Evolutionary conservation across 2,113 vertebrate genomes (phyloP), one percentile per base, ranked within the genome.

Genomic region (Triplophysa tibetana): DNA sequence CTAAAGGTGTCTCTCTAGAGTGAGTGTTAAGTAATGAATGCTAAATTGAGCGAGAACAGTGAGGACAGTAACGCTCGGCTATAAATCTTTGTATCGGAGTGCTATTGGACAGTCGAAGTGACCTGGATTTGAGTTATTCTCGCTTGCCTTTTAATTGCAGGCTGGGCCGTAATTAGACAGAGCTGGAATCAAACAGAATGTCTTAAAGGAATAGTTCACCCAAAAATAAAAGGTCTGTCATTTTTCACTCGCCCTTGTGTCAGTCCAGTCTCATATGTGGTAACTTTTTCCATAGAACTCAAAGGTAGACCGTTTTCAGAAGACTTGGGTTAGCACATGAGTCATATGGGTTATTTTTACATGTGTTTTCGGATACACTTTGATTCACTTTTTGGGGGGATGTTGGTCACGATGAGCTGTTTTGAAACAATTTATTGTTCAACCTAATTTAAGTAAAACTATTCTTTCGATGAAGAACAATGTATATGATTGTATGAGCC

Each of bases 1-100:
- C 62, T 66, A 19, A 77, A 77, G 70, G 82, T 69, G 64, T 69
- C 52, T 65, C 70, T 68, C 82, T 29, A 41, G 72, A 76, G 77
- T 68, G 43, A 70, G 60, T 75, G 43, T 76, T 68, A 54, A 78
- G 81, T 79, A 82, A 82, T 82, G 69, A 67, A 75, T 66, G 69
- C 70, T 60, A 72, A 79, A 79, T 73, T 82, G 41, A 74, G 58
- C 33, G 52, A 23, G 79, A 74, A 62, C 70, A 56, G 70, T 58
- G 70, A 66, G 70, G 67, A 63, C 61, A 80, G 70, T 50, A 41
- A 66, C 66, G 45, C 29, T 38, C 21, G 3, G 62, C 33, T 64
- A 74, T 72, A 50, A 64, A 41, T 65, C 38, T 80, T 74, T 66
- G 43, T 60, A 65, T 29, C 54, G 58, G 24, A 75, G 61, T 19